A percentile compares a stretch with the other conserved stretches of the same genome.
Evolutionary conservation across 2,888 invertebrate species (phyloP).

Genomic region (Phyllotreta cruciferae): DNA sequence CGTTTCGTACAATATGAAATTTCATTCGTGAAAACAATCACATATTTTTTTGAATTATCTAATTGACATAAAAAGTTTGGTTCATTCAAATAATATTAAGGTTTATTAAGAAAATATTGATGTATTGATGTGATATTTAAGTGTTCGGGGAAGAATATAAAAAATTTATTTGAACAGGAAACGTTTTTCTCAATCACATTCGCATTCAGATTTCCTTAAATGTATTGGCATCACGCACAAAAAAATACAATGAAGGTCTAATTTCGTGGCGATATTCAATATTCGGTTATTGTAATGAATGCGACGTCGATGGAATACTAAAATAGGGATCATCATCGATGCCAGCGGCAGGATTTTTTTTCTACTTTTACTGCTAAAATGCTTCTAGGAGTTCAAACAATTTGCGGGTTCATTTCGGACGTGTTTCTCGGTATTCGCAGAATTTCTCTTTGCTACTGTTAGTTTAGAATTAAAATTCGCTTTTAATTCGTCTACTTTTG

Average conservation of each 20-base stretch:
- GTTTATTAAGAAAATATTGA: not conserved
- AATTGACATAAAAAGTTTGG: not conserved
- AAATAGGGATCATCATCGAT: slow-evolving; percentile 31
- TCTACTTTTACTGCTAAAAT: not conserved
- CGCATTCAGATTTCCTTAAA: slow-evolving; percentile 38
- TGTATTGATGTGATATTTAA: not conserved
- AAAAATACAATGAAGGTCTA: slow-evolving; percentile 51
- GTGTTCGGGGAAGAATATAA: not conserved
- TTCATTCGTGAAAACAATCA: not conserved
- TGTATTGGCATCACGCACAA: slow-evolving; percentile 37
- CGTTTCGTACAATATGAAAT: not conserved
- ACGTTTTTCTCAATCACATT: slow-evolving; percentile 37
- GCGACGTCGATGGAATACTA: slow-evolving; percentile 47
- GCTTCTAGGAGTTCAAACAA: no score
- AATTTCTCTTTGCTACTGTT: no score
- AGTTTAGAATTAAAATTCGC: no score
- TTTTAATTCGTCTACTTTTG: no score
- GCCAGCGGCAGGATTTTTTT: slow-evolving; percentile 7
- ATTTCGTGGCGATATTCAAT: slow-evolving; percentile 51
- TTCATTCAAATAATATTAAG: no score
- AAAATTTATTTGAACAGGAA: slow-evolving; percentile 39
- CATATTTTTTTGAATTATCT: not conserved
- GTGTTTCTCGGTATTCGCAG: no score
- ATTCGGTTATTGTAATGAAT: slow-evolving; percentile 51
- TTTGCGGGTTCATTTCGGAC: no score